Percentiles rank a stretch among this genome's conserved stretches.
These are phyloP conservation scores for Neosilurus mollespiculum DNA, from an alignment of 2,797 vertebrate genomes.

Conservation along the genomic window DNA sequence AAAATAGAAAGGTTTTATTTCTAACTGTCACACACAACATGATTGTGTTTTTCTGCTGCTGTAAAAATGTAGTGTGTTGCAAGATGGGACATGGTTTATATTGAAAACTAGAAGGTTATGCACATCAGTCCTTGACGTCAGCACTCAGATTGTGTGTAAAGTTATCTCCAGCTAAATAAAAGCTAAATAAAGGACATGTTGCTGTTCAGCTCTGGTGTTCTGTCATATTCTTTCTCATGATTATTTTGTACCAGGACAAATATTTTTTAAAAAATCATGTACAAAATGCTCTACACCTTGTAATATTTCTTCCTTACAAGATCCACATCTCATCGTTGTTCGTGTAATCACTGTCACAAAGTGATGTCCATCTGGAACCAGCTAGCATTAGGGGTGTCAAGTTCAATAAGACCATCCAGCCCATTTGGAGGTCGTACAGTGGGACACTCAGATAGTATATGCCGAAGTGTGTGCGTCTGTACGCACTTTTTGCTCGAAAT, in stretches of 20 bases:
- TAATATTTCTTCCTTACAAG: neutral
- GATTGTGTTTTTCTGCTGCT: neutral
- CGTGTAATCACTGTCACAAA: too few relatives aligned
- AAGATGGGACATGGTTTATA: neutral
- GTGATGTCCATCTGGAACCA: too few relatives aligned
- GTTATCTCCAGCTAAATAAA: neutral
- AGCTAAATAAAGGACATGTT: neutral
- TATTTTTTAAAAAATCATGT: neutral
- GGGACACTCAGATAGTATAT: too few relatives aligned
- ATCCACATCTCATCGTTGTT: neutral
- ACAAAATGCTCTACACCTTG: neutral
- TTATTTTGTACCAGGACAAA: neutral
- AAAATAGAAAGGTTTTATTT: neutral
- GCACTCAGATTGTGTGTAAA: neutral
- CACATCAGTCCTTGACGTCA: neutral
- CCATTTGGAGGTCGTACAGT: too few relatives aligned
- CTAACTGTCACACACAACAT: neutral
- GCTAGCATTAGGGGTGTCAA: too few relatives aligned
- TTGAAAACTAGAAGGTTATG: neutral
- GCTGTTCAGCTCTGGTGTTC: neutral
- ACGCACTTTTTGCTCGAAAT: too few relatives aligned
- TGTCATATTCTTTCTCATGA: neutral
- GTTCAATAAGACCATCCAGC: too few relatives aligned
- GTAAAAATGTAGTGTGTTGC: neutral
- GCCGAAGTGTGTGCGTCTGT: too few relatives aligned